These are phyloP conservation scores for Oostethus manadensis DNA, from an alignment of 2,113 vertebrate species.

Conservation along the genomic window DNA sequence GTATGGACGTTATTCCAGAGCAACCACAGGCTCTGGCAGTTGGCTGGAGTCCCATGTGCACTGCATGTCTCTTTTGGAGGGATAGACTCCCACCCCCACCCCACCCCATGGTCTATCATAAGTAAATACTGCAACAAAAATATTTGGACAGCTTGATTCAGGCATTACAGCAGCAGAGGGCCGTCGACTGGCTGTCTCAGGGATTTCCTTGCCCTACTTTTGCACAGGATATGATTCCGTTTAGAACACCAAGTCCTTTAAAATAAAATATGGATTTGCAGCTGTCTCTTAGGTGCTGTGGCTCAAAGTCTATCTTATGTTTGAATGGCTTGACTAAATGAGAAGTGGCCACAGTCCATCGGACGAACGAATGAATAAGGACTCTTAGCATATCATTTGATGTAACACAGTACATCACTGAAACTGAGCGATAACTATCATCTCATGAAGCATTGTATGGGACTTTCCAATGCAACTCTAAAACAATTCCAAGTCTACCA, in stretches of 20 bases:
- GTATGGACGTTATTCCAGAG: constrained; percentile 50
- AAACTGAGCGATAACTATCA: background rate
- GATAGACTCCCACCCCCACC: constrained; percentile 46
- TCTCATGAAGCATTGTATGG: constrained; percentile 3
- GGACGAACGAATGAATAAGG: constrained; percentile 10
- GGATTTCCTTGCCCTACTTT: constrained; percentile 59
- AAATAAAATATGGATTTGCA: constrained; percentile 10
- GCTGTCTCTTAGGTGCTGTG: constrained; percentile 8
- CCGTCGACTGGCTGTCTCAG: constrained; percentile 47
- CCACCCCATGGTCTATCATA: constrained; percentile 56
- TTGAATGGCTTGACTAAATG: constrained; percentile 4
- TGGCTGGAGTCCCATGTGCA: constrained; percentile 50
- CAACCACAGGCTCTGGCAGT: constrained; percentile 43
- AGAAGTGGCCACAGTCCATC: background rate
- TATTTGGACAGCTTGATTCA: constrained; percentile 62
- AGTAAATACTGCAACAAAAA: constrained; percentile 67
- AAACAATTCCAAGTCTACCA: background rate
- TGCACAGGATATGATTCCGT: constrained; percentile 39
- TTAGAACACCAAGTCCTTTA: constrained; percentile 30
- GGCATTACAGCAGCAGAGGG: constrained; percentile 43
- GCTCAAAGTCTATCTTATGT: background rate
- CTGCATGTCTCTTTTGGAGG: constrained; percentile 43
- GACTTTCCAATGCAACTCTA: background rate
- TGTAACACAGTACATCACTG: background rate
- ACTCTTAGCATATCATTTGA: background rate